These are phyloP conservation scores for Leptopilina myrica DNA, from an alignment of 2,888 invertebrate genomes.

Conservation along the genomic window DNA sequence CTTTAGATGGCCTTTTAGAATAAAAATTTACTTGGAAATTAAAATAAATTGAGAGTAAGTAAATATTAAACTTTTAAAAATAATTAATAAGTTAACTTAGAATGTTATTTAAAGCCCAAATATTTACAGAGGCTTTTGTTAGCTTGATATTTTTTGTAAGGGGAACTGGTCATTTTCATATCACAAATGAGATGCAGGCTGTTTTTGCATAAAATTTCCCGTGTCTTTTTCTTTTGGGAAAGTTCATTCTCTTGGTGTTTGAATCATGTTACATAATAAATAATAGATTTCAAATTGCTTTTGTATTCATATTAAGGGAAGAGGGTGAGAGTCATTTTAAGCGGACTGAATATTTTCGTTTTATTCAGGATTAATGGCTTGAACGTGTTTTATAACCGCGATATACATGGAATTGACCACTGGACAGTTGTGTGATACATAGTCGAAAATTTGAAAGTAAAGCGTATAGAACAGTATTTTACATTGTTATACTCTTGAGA, in stretches of 20 bases:
- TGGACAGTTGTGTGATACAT: conserved; percentile 71
- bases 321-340: conserved; percentile 61
- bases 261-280: conserved; percentile 66
- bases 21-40: too few species aligned
- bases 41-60: too few species aligned
- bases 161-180: too few species aligned
- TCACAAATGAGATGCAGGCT: too few species aligned
- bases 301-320: conserved; percentile 75
- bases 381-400: conserved; percentile 74
- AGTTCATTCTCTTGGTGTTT: background rate
- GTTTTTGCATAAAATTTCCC: too few species aligned
- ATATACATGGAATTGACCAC: conserved; percentile 69
- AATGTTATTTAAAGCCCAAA: too few species aligned
- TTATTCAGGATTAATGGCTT: conserved; percentile 76
- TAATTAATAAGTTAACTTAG: too few species aligned
- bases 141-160: too few species aligned
- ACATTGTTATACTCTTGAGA: conserved; percentile 58
- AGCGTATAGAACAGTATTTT: conserved; percentile 54
- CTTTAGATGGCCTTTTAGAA: too few species aligned
- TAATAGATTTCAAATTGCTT: conserved; percentile 73
- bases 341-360: conserved; percentile 72
- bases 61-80: too few species aligned
- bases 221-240: conserved; percentile 11
- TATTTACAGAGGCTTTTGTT: too few species aligned
- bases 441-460: conserved; percentile 74